phyloP scores from a whole-genome alignment of 2,888 invertebrate genomes.

The Drosophila buzzatii region DNA sequence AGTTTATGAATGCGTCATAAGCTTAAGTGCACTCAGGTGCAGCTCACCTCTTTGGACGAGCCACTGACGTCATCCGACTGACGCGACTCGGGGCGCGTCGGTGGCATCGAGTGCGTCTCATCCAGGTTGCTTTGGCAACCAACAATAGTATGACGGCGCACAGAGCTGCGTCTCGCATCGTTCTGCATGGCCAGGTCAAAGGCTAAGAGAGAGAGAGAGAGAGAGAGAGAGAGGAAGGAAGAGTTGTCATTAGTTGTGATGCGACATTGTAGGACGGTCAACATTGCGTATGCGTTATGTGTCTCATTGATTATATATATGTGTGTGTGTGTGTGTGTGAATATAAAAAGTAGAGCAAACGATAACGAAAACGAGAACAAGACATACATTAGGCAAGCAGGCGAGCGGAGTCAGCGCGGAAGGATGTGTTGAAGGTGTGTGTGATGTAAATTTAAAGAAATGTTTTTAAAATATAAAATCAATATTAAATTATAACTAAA shows the following conservation, averaged over 20 bases:
- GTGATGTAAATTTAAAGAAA: background rate
- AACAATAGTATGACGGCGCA: conserved; percentile 89
- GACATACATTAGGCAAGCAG: conserved; percentile 44
- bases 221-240: too few relatives aligned
- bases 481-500: background rate
- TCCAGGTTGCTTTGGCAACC: conserved; percentile 86
- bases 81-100: conserved; percentile 88
- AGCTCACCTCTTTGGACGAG: conserved; percentile 69
- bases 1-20: conserved; percentile 4
- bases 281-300: conserved; percentile 45
- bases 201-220: conserved; percentile 85
- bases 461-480: background rate
- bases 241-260: conserved; percentile 37
- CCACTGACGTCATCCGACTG: conserved; percentile 85
- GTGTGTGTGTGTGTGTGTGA: conserved; percentile 6
- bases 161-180: conserved; percentile 89
- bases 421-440: background rate
- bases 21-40: background rate
- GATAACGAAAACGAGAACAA: conserved; percentile 35
- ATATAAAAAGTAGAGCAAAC: conserved; percentile 33
- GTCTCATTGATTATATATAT: background rate
- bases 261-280: conserved; percentile 34
- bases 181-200: conserved; percentile 94
- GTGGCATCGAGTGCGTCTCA: conserved; percentile 87
- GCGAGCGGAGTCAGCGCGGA: conserved; percentile 1